Evolutionary conservation across 2,113 vertebrate species (phyloP).

Genomic region (Carettochelys insculpta): DNA sequence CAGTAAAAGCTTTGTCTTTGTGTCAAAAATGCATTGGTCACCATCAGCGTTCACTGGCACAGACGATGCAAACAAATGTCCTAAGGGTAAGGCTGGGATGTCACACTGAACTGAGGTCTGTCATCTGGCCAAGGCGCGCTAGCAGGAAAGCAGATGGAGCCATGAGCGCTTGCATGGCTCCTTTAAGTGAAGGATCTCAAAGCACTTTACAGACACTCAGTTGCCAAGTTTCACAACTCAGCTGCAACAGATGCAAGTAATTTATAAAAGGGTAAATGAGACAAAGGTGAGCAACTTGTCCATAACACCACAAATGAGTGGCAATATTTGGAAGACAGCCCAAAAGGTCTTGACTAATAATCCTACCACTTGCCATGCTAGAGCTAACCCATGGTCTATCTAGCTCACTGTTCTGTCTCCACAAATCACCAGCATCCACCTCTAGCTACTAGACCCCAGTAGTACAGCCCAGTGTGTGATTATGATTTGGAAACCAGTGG

Average conservation of each 20-base stretch:
- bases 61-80: background rate
- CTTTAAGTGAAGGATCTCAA: background rate
- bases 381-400: background rate
- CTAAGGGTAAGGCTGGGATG: background rate
- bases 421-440: background rate
- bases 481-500: background rate
- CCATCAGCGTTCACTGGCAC: too few relatives aligned
- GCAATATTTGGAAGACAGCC: background rate
- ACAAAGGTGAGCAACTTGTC: background rate
- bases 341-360: background rate
- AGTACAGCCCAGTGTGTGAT: background rate
- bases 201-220: background rate
- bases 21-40: too few relatives aligned
- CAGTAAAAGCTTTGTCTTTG: background rate
- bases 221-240: background rate
- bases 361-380: background rate
- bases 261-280: background rate
- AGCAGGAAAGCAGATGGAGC: too few relatives aligned
- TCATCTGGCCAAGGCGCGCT: too few relatives aligned
- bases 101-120: too few relatives aligned
- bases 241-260: accelerated
- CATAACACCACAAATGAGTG: background rate
- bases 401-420: background rate
- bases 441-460: background rate
- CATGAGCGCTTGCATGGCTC: background rate